Conservation (phyloP, 2,888 invertebrate species). For the Clostera curtula region DNA sequence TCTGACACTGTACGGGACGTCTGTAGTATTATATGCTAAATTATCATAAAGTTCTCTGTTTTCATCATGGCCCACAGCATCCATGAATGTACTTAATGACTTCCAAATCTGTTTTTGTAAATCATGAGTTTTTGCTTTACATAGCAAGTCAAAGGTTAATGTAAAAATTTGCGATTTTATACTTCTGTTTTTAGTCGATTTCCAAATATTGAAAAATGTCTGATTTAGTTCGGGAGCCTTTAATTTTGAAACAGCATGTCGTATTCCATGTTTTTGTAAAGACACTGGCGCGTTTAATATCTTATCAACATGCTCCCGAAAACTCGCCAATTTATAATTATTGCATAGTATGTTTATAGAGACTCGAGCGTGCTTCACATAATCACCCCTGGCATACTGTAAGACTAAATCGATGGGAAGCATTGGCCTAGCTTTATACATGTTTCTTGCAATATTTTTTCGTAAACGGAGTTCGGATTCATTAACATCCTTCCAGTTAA, state of each 20-base stretch:
- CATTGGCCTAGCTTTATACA: slow-evolving; percentile 42
- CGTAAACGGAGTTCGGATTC: slow-evolving; percentile 33
- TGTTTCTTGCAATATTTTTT: slow-evolving; percentile 38
- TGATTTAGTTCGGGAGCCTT: slow-evolving; percentile 25
- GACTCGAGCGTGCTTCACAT: slow-evolving; percentile 36
- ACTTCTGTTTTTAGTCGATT: slow-evolving; percentile 30
- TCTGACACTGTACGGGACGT: slow-evolving; percentile 24
- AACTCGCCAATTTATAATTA: slow-evolving; percentile 25
- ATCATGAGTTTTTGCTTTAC: slow-evolving; percentile 26
- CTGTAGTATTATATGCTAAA: slow-evolving; percentile 20
- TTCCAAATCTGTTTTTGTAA: slow-evolving; percentile 27
- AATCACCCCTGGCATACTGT: slow-evolving; percentile 41
- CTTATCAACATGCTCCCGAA: slow-evolving; percentile 25
- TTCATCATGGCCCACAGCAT: slow-evolving; percentile 33
- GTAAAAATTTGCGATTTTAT: slow-evolving; percentile 36
- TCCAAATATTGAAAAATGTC: slow-evolving; percentile 31
- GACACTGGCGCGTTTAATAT: slow-evolving; percentile 36
- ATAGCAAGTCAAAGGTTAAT: slow-evolving; percentile 28
- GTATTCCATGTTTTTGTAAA: slow-evolving; percentile 41
- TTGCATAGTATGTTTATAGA: slow-evolving; percentile 38
- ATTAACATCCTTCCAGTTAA: slow-evolving; percentile 19
- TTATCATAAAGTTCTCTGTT: slow-evolving; percentile 32
- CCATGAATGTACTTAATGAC: slow-evolving; percentile 32
- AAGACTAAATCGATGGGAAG: slow-evolving; percentile 30
- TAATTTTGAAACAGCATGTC: slow-evolving; percentile 32